These are phyloP conservation scores for Hemitrygon akajei DNA, from an alignment of 2,797 vertebrate genomes.

Conservation along the genomic window DNA sequence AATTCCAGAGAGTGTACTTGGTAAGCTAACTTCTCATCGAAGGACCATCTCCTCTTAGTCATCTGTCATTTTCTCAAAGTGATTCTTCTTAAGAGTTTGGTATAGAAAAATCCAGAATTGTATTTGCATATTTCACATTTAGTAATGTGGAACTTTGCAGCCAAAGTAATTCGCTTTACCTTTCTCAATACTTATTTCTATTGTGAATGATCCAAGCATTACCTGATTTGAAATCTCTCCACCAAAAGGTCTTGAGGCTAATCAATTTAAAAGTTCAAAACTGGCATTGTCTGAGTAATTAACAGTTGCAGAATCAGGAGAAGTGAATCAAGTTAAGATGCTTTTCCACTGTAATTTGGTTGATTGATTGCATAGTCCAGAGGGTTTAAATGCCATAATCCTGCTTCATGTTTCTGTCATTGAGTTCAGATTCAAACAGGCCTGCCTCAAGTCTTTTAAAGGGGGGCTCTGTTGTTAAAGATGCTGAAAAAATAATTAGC, in stretches of 20 bases:
- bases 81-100: neutral
- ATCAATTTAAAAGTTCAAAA: neutral
- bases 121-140: neutral
- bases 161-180: neutral
- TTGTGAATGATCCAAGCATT: neutral
- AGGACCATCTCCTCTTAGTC: neutral
- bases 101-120: neutral
- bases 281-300: neutral
- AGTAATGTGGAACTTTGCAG: neutral
- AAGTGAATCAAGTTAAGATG: neutral
- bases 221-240: too few relatives aligned
- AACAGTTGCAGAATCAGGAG: neutral
- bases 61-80: neutral
- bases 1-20: too few relatives aligned
- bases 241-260: neutral
- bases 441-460: neutral
- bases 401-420: neutral
- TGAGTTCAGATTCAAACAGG: neutral
- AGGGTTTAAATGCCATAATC: neutral
- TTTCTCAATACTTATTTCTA: neutral
- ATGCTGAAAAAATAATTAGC: neutral
- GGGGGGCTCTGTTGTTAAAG: neutral
- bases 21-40: too few relatives aligned
- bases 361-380: neutral
- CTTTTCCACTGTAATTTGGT: neutral